Base-by-base conservation (phyloP, 2,888 invertebrate genomes). In the Diadegma fenestrale region DNA sequence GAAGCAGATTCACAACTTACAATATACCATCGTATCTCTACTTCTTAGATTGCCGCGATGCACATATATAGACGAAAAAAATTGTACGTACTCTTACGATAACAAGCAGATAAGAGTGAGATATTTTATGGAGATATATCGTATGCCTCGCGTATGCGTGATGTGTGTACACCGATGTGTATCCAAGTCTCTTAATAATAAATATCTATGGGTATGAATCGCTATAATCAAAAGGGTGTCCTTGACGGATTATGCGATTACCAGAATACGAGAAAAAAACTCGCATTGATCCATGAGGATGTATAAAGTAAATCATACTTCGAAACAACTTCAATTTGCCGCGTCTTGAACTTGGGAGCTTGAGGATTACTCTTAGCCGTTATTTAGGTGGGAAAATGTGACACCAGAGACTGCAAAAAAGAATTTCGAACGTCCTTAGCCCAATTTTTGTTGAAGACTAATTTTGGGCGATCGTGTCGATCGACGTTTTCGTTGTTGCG, bases 121-220 rank as follows among this genome's bases (percentile, higher is more conserved):
- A 80, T 85, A 76, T 82, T 79, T 80, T 79, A 64, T 22, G 10
- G 26, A 82, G 76, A 84, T 80, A 80, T 77, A 76, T 79, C 64
- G 30, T 26, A 37, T 37, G 51, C 37, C 64, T 33, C 30, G 58
- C 30, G 58, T 75, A 41, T 33, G 37, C n/a, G 61, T 33, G 37
- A 43, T 41, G 17, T 14, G 14, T 14, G 30, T 14, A 75, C 26
- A 19, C 8, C n/a, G 17, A 22, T 66, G 75, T 54, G 51, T 12
- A 54, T 77, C 51, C 63, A 66, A 45, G 45, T 45, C 8, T 68
- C 26, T 17, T 14, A 12, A 68, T 2, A 61, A 26, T 3, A 17
- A 48, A 72, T 72, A 58, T 45, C 26, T 43, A 10, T 22, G 22
- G 54, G 19, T 54, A 48, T 51, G 8, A 19, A 37, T 64, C 45